Percentiles rank a stretch among this genome's conserved stretches.
phyloP scores from a whole-genome alignment of 2,888 invertebrate species.

The Papilio protenor region DNA sequence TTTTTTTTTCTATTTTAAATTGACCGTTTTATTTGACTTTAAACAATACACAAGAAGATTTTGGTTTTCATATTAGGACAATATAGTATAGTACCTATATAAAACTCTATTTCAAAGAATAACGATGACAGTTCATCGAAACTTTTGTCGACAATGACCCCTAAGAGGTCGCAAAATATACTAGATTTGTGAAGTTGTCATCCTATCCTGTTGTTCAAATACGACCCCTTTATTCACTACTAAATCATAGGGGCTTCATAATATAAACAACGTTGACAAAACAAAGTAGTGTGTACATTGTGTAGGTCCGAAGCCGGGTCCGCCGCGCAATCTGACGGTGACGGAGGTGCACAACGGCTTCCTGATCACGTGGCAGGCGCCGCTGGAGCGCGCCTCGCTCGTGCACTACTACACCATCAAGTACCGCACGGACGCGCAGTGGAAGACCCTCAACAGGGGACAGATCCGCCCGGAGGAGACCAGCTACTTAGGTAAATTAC shows the following conservation, averaged over 20 bases:
- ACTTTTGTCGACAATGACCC: not conserved
- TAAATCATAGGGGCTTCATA: constrained; percentile 28
- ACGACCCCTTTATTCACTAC: too few relatives aligned
- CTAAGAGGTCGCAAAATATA: not conserved
- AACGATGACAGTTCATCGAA: not conserved
- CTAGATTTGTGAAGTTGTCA: not conserved
- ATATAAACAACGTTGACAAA: constrained; percentile 39
- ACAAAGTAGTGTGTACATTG: not conserved
- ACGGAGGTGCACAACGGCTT: constrained; percentile 95
- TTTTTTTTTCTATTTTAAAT: not conserved
- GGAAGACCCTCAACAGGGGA: constrained; percentile 94
- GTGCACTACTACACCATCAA: constrained; percentile 96
- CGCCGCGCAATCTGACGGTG: constrained; percentile 95
- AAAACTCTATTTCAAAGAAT: not conserved
- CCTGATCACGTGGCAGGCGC: constrained; percentile 95
- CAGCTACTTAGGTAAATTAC: constrained; percentile 89
- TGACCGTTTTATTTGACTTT: not conserved
- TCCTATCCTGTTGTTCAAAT: not conserved
- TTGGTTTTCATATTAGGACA: too few relatives aligned
- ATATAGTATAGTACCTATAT: not conserved
- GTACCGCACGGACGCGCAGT: constrained; percentile 94
- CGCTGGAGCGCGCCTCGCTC: constrained; percentile 90
- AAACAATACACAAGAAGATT: not conserved
- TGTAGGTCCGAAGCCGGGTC: constrained; percentile 95
- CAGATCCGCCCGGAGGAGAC: constrained; percentile 95